A percentile compares a stretch with the other conserved stretches of the same genome.
Evolutionary conservation across 1,140 invertebrate genomes (phyloP).

Genomic region (Drosophila chauvacae): DNA sequence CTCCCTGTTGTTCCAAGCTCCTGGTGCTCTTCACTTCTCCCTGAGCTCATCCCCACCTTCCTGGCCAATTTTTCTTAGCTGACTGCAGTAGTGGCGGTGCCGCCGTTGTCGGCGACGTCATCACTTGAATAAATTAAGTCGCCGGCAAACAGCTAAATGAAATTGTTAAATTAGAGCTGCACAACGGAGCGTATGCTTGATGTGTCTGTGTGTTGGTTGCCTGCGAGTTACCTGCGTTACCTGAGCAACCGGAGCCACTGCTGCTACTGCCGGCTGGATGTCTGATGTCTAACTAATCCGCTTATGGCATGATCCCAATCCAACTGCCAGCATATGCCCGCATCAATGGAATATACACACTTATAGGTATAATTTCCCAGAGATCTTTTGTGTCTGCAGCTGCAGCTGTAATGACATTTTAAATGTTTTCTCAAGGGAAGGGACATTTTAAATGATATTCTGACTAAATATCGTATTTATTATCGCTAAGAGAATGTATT

Average conservation of each 20-base stretch:
- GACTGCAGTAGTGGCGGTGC: slow-evolving; percentile 25
- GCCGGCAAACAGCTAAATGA: slow-evolving; percentile 67
- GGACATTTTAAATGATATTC: background rate
- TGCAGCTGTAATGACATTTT: slow-evolving; percentile 71
- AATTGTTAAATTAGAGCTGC: slow-evolving; percentile 75
- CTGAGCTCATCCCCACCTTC: slow-evolving; percentile 17
- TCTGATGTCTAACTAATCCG: slow-evolving; percentile 62
- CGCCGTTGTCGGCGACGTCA: slow-evolving; percentile 43
- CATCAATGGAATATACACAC: slow-evolving; percentile 33
- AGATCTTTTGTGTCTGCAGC: slow-evolving; percentile 10
- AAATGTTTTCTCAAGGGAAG: slow-evolving; percentile 47
- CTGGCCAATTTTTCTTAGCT: slow-evolving; percentile 50
- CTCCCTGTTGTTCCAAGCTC: background rate
- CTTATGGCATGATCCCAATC: slow-evolving; percentile 68
- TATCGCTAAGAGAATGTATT: background rate
- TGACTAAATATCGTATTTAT: background rate
- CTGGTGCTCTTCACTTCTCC: background rate
- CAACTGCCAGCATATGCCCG: slow-evolving; percentile 44
- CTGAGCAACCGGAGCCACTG: slow-evolving; percentile 15
- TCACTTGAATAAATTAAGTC: slow-evolving; percentile 75
- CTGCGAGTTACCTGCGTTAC: slow-evolving; percentile 16
- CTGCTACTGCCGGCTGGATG: slow-evolving; percentile 6
- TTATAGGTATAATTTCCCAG: slow-evolving; percentile 2
- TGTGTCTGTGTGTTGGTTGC: slow-evolving; percentile 42
- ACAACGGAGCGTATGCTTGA: slow-evolving; percentile 73